Evolutionary conservation across 2,888 invertebrate genomes (phyloP), one percentile per base, ranked within the genome.

Genomic region (Crioceris asparagi): DNA sequence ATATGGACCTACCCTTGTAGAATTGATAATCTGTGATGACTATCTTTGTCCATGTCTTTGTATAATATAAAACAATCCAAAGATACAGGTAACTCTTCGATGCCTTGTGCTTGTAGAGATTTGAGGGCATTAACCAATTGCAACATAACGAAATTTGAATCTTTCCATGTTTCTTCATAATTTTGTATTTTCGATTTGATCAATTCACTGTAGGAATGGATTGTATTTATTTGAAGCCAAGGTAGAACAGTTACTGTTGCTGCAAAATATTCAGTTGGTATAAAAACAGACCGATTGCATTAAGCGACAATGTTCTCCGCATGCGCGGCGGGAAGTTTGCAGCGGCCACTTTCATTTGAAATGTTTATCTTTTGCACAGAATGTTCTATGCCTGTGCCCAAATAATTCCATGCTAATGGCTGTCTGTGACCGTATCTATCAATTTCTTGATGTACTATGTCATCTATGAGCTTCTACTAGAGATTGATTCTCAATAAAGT

Each of bases 51-150:
- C 46, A 69, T 60, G 49, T 73, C 85, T 53, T 77, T 77, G 47
- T 81, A 71, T 4, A 85, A 69, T 7, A 85, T 74, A 49, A 87
- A 80, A 46, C 82, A 80, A 19, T 77, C 75, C 39, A 85, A 61
- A 44, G 76, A 74, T 31, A 77, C 69, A 0, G 83, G 74, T 21
- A 83, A 70, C 51, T 87, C 86, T 56, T 88, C 87, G 16, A 84
- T 78, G 2, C 86, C 87, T 47, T 84, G 75, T 1, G 84, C 82
- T 61, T 88, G 87, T 16, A 88, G 67, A 54, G 78, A 80, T 59
- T 87, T 87, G 47, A 88, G 65, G 0, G 83, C 84, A 48, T 83
- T 85, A 17, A 87, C 79, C 41, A 87, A 66, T 54, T 88, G 88
- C 36, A 87, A 68, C 67, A 86, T 72, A 46, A 86, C 73, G 58